Percentiles rank a stretch among this genome's conserved stretches.
These are phyloP conservation scores for Thereva nobilitata DNA, from an alignment of 2,888 invertebrate genomes.

Conservation along the genomic window DNA sequence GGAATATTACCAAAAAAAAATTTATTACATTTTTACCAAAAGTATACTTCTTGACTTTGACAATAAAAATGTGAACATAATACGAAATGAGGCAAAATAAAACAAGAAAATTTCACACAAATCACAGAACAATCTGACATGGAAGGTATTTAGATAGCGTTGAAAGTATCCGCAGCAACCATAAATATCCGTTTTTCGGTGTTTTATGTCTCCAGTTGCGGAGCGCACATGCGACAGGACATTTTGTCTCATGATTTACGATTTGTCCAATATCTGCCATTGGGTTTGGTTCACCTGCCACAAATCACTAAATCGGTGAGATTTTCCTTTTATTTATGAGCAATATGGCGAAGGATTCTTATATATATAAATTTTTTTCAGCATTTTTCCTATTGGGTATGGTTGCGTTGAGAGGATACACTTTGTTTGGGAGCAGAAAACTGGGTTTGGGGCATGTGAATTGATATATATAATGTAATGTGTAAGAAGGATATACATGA, in stretches of 20 bases:
- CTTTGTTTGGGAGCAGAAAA: no score
- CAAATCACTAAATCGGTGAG: slow-evolving; percentile 22
- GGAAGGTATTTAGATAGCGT: slow-evolving; percentile 2
- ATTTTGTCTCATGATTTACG: slow-evolving; percentile 30
- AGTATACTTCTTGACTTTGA: not conserved
- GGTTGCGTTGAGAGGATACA: no score
- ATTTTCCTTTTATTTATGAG: slow-evolving; percentile 23
- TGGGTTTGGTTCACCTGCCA: slow-evolving; percentile 25
- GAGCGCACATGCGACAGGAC: slow-evolving; percentile 15
- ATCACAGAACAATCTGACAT: slow-evolving; percentile 16
- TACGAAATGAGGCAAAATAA: slow-evolving; percentile 24
- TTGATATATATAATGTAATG: no score
- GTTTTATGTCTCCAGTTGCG: slow-evolving; percentile 19
- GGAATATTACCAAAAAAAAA: no score
- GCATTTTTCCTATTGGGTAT: no score
- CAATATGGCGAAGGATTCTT: slow-evolving; percentile 12
- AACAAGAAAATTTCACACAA: slow-evolving; percentile 19
- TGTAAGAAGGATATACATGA: no score
- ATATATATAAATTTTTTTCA: no score
- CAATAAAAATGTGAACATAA: slow-evolving; percentile 20
- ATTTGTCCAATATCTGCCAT: slow-evolving; percentile 35
- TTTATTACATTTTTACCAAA: not conserved
- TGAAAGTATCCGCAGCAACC: slow-evolving; percentile 15
- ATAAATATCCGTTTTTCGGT: slow-evolving; percentile 25
- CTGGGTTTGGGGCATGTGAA: no score